A percentile compares a stretch with the other conserved stretches of the same genome.
phyloP scores from a whole-genome alignment of 2,888 invertebrate species.

The Diplolepis rosae region DNA sequence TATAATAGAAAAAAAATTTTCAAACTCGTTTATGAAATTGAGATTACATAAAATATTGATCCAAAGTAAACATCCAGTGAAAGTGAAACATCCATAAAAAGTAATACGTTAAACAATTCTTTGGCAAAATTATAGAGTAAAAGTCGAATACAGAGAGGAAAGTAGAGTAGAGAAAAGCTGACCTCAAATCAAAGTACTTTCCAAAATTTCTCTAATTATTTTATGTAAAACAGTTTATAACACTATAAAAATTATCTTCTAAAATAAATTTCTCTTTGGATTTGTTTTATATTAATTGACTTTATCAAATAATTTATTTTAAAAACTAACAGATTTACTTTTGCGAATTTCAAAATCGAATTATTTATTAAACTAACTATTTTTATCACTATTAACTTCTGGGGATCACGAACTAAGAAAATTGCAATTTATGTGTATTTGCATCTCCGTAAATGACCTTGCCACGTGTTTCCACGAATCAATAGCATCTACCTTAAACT shows the following conservation, averaged over 20 bases:
- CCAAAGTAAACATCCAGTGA: not conserved
- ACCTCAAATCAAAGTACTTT: conserved; percentile 9
- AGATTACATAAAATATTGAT: not conserved
- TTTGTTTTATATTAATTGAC: too few species aligned
- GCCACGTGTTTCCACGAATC: conserved; percentile 17
- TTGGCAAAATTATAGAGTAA: conserved; percentile 18
- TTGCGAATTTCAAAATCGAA: too few species aligned
- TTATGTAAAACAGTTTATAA: conserved; percentile 4
- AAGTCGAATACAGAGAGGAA: conserved; percentile 8
- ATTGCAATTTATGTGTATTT: conserved; percentile 14
- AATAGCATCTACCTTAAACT: not conserved
- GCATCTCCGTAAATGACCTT: conserved; percentile 11
- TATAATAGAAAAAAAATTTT: conserved; percentile 68
- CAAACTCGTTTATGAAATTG: not conserved
- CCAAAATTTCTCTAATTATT: conserved; percentile 13
- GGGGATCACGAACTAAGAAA: not conserved
- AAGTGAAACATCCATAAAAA: not conserved
- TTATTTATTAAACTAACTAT: too few species aligned
- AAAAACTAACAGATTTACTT: too few species aligned
- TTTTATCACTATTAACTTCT: not conserved
- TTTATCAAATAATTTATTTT: too few species aligned
- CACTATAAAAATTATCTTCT: not conserved
- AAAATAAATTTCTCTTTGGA: not conserved
- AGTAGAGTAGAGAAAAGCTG: conserved; percentile 30
- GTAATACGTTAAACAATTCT: conserved; percentile 4